Percentiles rank a stretch among this genome's conserved stretches.
Conservation (phyloP, 2,888 invertebrate species). For the Philereme transversata region DNA sequence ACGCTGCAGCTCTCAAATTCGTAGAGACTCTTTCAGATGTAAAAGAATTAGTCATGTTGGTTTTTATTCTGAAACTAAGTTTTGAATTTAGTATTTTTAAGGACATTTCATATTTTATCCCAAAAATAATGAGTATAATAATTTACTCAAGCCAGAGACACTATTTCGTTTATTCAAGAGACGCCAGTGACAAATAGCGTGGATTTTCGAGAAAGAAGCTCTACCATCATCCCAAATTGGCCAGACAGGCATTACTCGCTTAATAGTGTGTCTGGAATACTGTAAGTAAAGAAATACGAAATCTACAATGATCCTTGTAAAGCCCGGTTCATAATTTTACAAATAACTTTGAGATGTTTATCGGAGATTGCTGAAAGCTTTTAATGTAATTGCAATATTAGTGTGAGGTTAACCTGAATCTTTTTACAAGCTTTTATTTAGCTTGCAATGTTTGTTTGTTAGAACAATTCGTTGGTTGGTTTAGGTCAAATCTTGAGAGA, state of each 20-base stretch:
- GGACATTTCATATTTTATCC: neutral
- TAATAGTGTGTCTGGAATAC: slow-evolving; percentile 28
- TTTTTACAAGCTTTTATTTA: no score
- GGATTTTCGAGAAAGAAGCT: slow-evolving; percentile 28
- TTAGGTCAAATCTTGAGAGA: no score
- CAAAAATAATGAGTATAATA: slow-evolving; percentile 17
- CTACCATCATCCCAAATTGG: slow-evolving; percentile 24
- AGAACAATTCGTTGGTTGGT: no score
- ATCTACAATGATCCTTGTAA: slow-evolving; percentile 23
- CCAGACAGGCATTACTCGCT: slow-evolving; percentile 26
- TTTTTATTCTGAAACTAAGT: neutral
- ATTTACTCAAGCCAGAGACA: slow-evolving; percentile 15
- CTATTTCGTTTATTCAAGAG: slow-evolving; percentile 13
- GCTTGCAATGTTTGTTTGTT: no score
- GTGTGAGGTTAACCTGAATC: neutral
- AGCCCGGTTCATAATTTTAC: slow-evolving; percentile 19
- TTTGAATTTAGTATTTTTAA: neutral
- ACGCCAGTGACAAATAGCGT: slow-evolving; percentile 28
- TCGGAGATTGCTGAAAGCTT: slow-evolving; percentile 12
- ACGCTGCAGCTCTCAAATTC: slow-evolving; percentile 50
- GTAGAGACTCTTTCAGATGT: slow-evolving; percentile 51
- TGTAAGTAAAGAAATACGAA: slow-evolving; percentile 22
- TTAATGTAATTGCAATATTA: slow-evolving; percentile 11
- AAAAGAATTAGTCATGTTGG: neutral
- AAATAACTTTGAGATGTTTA: slow-evolving; percentile 9